These are phyloP conservation scores for Tetranychus cinnabarinus DNA, from an alignment of 1,140 invertebrate species.

Conservation along the genomic window DNA sequence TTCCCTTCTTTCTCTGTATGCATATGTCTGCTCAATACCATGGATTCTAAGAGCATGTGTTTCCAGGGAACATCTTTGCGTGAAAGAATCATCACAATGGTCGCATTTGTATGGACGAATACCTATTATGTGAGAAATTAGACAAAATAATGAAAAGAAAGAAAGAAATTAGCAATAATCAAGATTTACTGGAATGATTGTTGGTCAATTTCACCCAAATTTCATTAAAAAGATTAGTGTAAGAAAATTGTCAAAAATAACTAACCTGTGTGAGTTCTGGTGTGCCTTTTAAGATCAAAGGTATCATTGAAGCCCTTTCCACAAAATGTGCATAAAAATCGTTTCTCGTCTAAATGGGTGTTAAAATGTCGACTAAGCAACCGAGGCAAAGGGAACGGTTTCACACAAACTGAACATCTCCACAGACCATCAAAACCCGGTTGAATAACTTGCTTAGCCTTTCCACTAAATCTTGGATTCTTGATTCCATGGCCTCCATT, in stretches of 20 bases:
- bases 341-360: constrained; percentile 92
- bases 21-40: constrained; percentile 81
- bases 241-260: too few relatives aligned
- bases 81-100: constrained; percentile 95
- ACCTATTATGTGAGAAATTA: constrained; percentile 29
- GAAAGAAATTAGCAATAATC: neutral
- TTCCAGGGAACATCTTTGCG: constrained; percentile 92
- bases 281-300: constrained; percentile 95
- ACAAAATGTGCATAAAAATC: constrained; percentile 95
- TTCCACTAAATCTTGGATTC: constrained; percentile 51
- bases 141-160: neutral
- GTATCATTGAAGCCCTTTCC: constrained; percentile 99
- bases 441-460: neutral
- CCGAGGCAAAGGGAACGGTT: constrained; percentile 77
- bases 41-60: constrained; percentile 98
- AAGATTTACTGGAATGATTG: too few relatives aligned
- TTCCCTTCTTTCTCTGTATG: constrained; percentile 84
- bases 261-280: constrained; percentile 83
- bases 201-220: too few relatives aligned
- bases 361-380: constrained; percentile 95
- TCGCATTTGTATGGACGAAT: constrained; percentile 97
- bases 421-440: constrained; percentile 8
- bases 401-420: constrained; percentile 70
- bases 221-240: too few relatives aligned
- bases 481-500: constrained; percentile 97